Evolutionary conservation across 2,113 vertebrate genomes (phyloP).

Genomic region (Lipophrys pholis): DNA sequence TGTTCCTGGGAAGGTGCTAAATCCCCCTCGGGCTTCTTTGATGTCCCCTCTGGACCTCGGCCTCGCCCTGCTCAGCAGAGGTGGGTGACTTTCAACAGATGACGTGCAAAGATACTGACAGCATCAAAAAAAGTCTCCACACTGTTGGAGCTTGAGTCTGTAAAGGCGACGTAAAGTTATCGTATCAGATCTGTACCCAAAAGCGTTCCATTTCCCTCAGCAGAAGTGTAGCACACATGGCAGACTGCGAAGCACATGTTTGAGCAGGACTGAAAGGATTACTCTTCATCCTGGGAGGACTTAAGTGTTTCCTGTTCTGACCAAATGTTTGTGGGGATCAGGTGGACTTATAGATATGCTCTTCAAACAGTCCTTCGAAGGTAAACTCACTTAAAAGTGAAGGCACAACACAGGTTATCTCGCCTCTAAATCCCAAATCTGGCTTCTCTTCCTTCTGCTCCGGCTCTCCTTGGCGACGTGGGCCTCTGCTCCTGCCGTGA

Average conservation of each 20-base stretch:
- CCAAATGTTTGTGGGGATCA: conserved; percentile 60
- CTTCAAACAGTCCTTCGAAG: conserved; percentile 18
- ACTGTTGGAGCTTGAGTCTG: not conserved
- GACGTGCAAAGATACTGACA: not conserved
- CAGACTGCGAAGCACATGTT: conserved; percentile 46
- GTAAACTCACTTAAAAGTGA: conserved; percentile 21
- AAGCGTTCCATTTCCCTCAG: not conserved
- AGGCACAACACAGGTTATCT: conserved; percentile 8
- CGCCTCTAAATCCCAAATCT: conserved; percentile 12
- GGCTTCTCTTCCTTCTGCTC: conserved; percentile 19
- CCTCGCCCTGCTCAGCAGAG: conserved; percentile 45
- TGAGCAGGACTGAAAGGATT: conserved; percentile 58
- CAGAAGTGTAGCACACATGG: conserved; percentile 1
- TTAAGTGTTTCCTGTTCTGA: conserved; percentile 67
- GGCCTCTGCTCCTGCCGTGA: conserved; percentile 42
- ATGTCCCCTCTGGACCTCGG: conserved; percentile 72
- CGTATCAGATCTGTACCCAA: not conserved
- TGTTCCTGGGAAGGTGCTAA: conserved; percentile 84
- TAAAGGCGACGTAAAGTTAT: conserved; percentile 1
- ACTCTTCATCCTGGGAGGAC: conserved; percentile 52
- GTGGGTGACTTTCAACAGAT: conserved; percentile 42
- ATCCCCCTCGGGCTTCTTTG: conserved; percentile 80
- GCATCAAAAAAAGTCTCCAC: not conserved
- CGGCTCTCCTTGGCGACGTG: conserved; percentile 23
- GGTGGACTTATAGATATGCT: conserved; percentile 12